A percentile compares a stretch with the other conserved stretches of the same genome.
Evolutionary conservation across 1,140 invertebrate species (phyloP).

Genomic region (Spodoptera frugiperda): DNA sequence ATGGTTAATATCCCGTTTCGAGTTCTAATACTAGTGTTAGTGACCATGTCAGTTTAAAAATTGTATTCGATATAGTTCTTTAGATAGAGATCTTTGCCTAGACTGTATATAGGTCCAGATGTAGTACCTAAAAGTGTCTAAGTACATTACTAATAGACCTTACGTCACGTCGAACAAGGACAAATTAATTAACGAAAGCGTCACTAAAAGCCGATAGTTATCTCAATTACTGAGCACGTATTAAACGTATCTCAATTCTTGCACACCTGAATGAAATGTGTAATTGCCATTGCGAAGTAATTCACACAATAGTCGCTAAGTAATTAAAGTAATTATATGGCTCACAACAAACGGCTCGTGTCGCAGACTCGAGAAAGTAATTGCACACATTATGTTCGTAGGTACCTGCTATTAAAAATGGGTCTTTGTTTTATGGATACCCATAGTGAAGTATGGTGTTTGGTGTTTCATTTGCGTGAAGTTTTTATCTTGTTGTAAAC

Average conservation of each 20-base stretch:
- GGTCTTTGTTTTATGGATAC: not conserved
- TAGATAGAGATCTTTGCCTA: too few species aligned
- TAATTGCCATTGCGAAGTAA: slow-evolving; percentile 10
- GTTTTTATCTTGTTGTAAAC: too few species aligned
- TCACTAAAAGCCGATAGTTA: not conserved
- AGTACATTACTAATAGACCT: not conserved
- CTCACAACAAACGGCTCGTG: slow-evolving; percentile 5
- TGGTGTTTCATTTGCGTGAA: too few species aligned
- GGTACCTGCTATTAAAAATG: not conserved
- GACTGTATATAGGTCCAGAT: too few species aligned
- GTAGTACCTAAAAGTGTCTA: too few species aligned
- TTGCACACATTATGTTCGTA: not conserved
- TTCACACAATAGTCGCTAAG: slow-evolving; percentile 17
- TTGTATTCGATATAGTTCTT: too few species aligned
- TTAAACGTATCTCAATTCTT: not conserved
- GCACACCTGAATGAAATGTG: slow-evolving; percentile 12
- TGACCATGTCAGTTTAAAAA: too few species aligned
- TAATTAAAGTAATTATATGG: slow-evolving; percentile 33
- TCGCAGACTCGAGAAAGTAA: slow-evolving; percentile 11
- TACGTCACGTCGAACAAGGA: not conserved
- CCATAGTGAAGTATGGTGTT: too few species aligned
- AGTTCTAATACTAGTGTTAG: too few species aligned
- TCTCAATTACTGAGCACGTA: slow-evolving; percentile 5
- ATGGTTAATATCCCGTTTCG: too few species aligned
- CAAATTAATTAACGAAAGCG: not conserved